Percentiles rank a stretch among this genome's conserved stretches.
phyloP scores from a whole-genome alignment of 1,140 invertebrate species.

The Odontomachus brunneus region DNA sequence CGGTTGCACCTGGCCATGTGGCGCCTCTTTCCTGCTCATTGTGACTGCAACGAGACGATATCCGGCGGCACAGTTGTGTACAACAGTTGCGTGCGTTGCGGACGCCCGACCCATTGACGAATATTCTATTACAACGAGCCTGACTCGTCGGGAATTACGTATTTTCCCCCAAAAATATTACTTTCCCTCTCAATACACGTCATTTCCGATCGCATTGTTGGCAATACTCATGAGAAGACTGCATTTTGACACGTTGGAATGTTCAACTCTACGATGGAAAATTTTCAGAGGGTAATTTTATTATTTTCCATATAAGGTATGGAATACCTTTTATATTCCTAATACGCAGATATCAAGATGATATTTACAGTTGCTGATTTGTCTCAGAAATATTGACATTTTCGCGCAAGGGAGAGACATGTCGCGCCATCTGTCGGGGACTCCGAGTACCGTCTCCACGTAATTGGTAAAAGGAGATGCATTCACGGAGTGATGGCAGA shows the following conservation, averaged over 20 bases:
- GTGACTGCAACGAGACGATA: background rate
- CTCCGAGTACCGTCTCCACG: background rate
- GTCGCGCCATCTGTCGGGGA: slow-evolving; percentile 47
- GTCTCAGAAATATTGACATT: slow-evolving; percentile 73
- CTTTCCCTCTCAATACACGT: slow-evolving; percentile 75
- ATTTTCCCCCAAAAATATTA: slow-evolving; percentile 62
- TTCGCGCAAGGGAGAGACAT: slow-evolving; percentile 24
- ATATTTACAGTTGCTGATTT: slow-evolving; percentile 62
- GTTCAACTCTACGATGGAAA: background rate
- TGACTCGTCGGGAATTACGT: slow-evolving; percentile 27
- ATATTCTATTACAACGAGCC: background rate
- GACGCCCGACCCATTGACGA: background rate
- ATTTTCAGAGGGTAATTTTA: slow-evolving; percentile 7
- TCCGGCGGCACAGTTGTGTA: background rate
- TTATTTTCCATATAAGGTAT: background rate
- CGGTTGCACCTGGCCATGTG: slow-evolving; percentile 31
- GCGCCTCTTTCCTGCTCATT: background rate
- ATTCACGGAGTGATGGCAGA: too few relatives aligned
- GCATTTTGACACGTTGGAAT: background rate
- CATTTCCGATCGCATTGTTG: slow-evolving; percentile 70
- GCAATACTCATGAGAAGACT: background rate
- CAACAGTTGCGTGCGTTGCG: background rate
- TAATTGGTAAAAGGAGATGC: background rate
- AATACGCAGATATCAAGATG: background rate
- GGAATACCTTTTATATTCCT: background rate